Evolutionary conservation across 1,140 invertebrate genomes (phyloP).

Genomic region (Octopus bimaculoides): DNA sequence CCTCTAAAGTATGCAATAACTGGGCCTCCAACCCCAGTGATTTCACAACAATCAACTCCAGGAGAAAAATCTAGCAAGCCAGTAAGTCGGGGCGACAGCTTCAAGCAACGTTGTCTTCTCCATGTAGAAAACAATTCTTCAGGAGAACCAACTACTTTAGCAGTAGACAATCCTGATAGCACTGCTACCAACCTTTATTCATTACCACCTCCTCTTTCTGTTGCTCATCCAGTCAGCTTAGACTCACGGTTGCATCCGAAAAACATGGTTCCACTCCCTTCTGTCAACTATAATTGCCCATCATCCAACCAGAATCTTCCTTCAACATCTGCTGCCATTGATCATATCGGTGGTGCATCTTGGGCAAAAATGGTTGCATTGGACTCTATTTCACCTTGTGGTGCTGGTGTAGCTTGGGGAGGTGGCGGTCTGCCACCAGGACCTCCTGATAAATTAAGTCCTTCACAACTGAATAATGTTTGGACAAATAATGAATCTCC

Average conservation of each 20-base stretch:
- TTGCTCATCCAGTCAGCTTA: not conserved
- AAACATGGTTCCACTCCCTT: not conserved
- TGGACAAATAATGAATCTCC: not conserved
- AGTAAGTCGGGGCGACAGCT: slow-evolving; percentile 42
- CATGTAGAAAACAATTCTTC: slow-evolving; percentile 22
- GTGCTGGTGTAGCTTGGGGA: not conserved
- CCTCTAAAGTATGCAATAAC: slow-evolving; percentile 10
- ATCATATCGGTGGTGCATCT: not conserved
- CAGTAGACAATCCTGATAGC: slow-evolving; percentile 25
- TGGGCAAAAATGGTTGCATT: not conserved
- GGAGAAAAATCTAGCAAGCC: slow-evolving; percentile 29
- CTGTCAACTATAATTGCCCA: not conserved
- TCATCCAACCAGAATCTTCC: not conserved
- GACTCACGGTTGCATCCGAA: not conserved
- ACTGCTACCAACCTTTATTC: slow-evolving; percentile 7
- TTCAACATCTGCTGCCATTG: not conserved
- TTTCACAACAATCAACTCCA: not conserved
- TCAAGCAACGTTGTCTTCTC: slow-evolving; percentile 27
- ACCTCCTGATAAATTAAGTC: not conserved
- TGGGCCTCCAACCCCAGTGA: not conserved
- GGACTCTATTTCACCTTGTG: not conserved
- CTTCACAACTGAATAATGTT: not conserved
- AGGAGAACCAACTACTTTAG: slow-evolving; percentile 27
- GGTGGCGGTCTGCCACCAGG: not conserved
- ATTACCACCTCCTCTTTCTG: slow-evolving; percentile 7